Conservation (phyloP, 2,113 vertebrate genomes). For the Nothoprocta pentlandii region DNA sequence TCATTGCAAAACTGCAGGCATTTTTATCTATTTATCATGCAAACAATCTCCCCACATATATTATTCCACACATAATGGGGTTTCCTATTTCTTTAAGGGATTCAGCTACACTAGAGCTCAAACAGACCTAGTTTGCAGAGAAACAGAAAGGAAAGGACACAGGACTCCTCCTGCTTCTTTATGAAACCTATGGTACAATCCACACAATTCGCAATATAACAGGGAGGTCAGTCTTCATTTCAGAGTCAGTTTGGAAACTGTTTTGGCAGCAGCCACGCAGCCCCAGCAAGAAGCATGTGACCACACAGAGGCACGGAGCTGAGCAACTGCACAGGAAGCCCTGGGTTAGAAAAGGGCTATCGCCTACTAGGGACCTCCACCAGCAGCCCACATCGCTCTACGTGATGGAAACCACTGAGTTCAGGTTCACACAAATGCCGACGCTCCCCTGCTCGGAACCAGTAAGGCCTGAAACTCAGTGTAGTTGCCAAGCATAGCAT, state of each 20-base stretch:
- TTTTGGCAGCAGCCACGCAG: constrained; percentile 6
- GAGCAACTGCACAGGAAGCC: neutral
- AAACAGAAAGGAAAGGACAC: constrained; percentile 68
- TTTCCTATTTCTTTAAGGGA: constrained; percentile 13
- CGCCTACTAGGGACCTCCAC: neutral
- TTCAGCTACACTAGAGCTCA: neutral
- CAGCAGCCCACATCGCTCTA: neutral
- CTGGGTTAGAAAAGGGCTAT: neutral
- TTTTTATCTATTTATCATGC: neutral
- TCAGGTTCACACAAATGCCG: neutral
- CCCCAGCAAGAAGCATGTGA: neutral
- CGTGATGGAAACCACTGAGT: neutral
- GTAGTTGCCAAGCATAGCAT: neutral
- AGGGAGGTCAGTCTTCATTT: constrained; percentile 47
- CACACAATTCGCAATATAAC: constrained; percentile 57
- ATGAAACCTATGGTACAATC: constrained; percentile 68
- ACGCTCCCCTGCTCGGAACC: neutral
- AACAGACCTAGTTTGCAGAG: constrained; percentile 1
- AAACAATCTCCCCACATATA: neutral
- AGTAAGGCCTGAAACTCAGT: neutral
- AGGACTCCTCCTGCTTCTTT: constrained; percentile 61
- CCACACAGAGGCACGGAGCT: neutral
- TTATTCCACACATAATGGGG: neutral
- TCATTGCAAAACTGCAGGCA: neutral
- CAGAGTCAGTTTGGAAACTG: constrained; percentile 24